A percentile compares a stretch with the other conserved stretches of the same genome.
These are phyloP conservation scores for Oncorhynchus masou DNA, from an alignment of 2,113 vertebrate genomes.

Conservation along the genomic window DNA sequence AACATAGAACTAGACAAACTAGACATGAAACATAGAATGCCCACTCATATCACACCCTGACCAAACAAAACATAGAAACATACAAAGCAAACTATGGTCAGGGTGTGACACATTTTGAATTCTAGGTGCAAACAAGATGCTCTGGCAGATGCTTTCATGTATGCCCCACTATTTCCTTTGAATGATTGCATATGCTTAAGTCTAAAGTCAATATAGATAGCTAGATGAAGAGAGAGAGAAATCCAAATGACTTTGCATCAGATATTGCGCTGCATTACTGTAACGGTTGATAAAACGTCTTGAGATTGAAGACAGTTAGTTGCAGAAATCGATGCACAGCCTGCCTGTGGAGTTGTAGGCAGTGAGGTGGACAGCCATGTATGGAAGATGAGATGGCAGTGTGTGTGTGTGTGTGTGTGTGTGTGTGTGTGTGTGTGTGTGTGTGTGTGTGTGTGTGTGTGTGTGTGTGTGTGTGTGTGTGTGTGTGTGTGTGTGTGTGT, in stretches of 20 bases:
- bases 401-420: conserved; percentile 16
- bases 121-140: neutral
- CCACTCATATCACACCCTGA: too few species aligned
- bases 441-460: neutral
- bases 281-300: conserved; percentile 1
- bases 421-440: conserved; percentile 12
- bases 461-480: conserved; percentile 30
- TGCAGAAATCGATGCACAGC: conserved; percentile 36
- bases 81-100: too few species aligned
- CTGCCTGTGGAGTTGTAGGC: neutral
- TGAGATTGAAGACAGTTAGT: conserved; percentile 23
- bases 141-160: neutral
- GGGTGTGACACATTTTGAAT: too few species aligned
- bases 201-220: neutral
- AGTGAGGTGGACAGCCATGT: conserved; percentile 38
- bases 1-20: too few species aligned
- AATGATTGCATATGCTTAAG: neutral
- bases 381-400: conserved; percentile 39
- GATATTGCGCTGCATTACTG: conserved; percentile 5
- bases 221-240: conserved; percentile 18
- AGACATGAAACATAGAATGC: too few species aligned
- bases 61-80: too few species aligned
- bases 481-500: conserved; percentile 5
- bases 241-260: neutral
- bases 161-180: neutral